These are phyloP conservation scores for Polyommatus icarus DNA, from an alignment of 2,888 invertebrate genomes.

Conservation along the genomic window DNA sequence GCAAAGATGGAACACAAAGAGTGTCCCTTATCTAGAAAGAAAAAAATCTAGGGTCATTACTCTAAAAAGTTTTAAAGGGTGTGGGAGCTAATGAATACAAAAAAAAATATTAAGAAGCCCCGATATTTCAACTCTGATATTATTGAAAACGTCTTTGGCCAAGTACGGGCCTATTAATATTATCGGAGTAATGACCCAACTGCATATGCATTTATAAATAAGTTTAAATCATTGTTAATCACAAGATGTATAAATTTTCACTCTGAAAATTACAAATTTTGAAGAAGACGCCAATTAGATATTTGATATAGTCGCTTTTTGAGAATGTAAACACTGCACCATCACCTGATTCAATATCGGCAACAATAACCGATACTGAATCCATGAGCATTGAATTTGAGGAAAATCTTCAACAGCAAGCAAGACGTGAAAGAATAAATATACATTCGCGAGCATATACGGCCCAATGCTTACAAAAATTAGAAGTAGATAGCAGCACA, in stretches of 20 bases:
- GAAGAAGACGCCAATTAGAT: background rate
- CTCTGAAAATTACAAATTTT: conserved; percentile 13
- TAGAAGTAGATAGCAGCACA: background rate
- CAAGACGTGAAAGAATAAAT: background rate
- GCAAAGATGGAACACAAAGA: background rate
- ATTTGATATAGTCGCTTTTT: background rate
- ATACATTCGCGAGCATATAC: background rate
- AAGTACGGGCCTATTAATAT: background rate
- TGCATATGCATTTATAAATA: background rate
- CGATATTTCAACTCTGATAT: conserved; percentile 20
- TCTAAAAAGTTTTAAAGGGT: no score
- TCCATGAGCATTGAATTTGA: background rate
- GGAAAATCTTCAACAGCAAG: background rate
- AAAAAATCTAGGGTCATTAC: no score
- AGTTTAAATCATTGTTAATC: conserved; percentile 3
- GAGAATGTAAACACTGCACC: background rate
- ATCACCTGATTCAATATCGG: background rate
- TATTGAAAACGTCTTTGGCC: conserved; percentile 6
- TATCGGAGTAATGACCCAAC: background rate
- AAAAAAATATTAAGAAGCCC: no score
- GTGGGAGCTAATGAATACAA: no score
- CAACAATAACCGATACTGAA: background rate
- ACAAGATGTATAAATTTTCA: background rate
- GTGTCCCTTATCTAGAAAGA: no score
- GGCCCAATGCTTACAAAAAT: background rate